These are phyloP conservation scores for Morone saxatilis DNA, from an alignment of 2,113 vertebrate genomes.

Conservation along the genomic window DNA sequence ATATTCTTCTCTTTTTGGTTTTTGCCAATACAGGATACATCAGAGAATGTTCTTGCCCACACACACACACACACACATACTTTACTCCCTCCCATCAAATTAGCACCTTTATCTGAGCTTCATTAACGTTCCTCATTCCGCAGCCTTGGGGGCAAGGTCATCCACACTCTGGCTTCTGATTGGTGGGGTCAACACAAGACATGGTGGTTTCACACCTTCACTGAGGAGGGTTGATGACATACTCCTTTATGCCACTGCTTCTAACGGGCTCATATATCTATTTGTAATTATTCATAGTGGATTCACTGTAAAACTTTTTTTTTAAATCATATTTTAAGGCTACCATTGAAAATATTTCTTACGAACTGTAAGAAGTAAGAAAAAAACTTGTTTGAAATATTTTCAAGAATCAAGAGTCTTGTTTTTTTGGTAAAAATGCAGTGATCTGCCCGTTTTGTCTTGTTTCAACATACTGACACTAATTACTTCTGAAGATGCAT, in stretches of 20 bases:
- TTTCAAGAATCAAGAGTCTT: background rate
- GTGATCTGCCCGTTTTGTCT: background rate
- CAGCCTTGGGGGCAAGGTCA: slow-evolving; percentile 4
- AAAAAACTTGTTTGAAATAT: background rate
- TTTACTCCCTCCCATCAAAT: slow-evolving; percentile 43
- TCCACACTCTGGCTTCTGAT: slow-evolving; percentile 34
- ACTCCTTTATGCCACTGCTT: background rate
- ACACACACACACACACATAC: slow-evolving; percentile 22
- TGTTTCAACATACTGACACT: background rate
- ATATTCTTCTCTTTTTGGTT: background rate
- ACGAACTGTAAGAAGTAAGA: background rate
- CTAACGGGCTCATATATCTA: background rate
- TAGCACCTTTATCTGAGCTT: slow-evolving; percentile 59
- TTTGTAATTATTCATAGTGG: background rate
- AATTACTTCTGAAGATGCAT: background rate
- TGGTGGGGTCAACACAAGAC: slow-evolving; percentile 26
- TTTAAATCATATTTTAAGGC: background rate
- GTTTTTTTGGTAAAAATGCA: background rate
- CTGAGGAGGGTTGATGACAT: slow-evolving; percentile 56
- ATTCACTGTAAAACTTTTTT: background rate
- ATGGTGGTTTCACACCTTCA: slow-evolving; percentile 43
- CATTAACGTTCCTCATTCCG: slow-evolving; percentile 54
- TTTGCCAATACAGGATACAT: background rate
- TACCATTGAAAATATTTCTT: background rate
- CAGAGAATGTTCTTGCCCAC: background rate